Evolutionary conservation across 2,113 vertebrate genomes (phyloP), one percentile per base, ranked within the genome.

Genomic region (Casuarius casuarius): DNA sequence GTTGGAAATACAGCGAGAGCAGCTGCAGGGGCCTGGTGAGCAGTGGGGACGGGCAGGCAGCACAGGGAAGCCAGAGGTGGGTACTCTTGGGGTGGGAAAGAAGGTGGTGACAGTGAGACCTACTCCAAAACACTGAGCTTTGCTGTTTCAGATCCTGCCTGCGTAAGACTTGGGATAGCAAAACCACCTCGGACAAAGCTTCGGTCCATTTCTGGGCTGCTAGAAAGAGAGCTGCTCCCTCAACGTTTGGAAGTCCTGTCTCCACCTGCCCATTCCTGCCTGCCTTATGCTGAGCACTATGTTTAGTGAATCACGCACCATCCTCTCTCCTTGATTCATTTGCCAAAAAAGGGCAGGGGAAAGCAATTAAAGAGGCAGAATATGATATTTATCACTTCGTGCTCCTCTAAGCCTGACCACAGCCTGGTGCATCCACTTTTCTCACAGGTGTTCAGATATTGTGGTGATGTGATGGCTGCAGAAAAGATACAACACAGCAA

Each of bases 251-350:
- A 82, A 87, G 84, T 65, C 81, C 78, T 91, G 71, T 58, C 87
- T 78, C 90, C 71, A 85, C 92, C 78, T 95, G 91, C 56, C 91
- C 2, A 4, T 72, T 94, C 78, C 79, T 67, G 89, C 67, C 89
- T 61, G 33, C 68, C 58, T n/a, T 77, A 26, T 33, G 33, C 35
- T 20, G 20, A 84, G 28, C 18, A 51, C 44, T 44, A 18, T 8
- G 42, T 72, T 84, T 78, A 70, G 83, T 79, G 58, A 95, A 88
- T 92, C 84, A 38, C 4, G 8, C n/a, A 46, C 15, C 48, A 92
- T 10, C 33, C 48, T 65, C 46, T 82, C 31, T 71, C 80, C 87
- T 83, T 84, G 66, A 91, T 75, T 94, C 65, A 90, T 46, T 10
- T 42, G 46, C 84, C 48, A 91, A 72, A 94, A 21, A 84, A 72